Base-by-base conservation (phyloP, 2,888 invertebrate species). In the Leucophenga maculata region DNA sequence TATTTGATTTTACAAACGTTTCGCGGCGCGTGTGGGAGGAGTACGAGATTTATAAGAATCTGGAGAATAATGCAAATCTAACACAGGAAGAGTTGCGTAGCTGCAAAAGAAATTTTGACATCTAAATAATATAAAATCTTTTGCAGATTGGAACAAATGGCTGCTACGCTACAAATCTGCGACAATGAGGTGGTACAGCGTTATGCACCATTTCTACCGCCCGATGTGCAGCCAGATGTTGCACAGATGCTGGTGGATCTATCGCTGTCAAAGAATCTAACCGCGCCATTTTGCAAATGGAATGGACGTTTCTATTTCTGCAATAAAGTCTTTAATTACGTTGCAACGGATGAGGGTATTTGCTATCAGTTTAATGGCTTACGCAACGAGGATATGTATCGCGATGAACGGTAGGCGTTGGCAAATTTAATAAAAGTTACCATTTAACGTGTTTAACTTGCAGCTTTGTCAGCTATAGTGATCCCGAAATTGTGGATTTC, bases 351-450 rank as follows among this genome's bases (percentile, higher is more conserved):
- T 65, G 88, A 87, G 74, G 87, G 59, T 59, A 87, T 87, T 50
- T 87, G 87, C 69, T 87, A 88, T 65, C 88, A 88, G 65, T 88
- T 87, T 60, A 87, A 87, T 74, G 87, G 88, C 0, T 69, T 88
- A 18, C 70, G 79, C 6, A 72, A 83, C 14, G 76, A 76, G 73
- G 87, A 87, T 64, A 83, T 87, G 8, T 87, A 87, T 65, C 79
- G 87, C 1, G 84, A 88, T 60, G 76, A 79, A 65, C 75, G 77
- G 18, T 79, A 69, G 16, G 46, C 18, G 13, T 46, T 3, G 1
- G 14, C 46, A 46, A 46, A 46, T 46, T 1, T 14, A 46, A 4
- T n/a, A n/a, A n/a, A n/a, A n/a, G n/a, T n/a, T n/a, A n/a, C n/a
- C n/a, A n/a, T n/a, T n/a, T n/a, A n/a, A n/a, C n/a, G n/a, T n/a